Base-by-base conservation (phyloP, 2,888 invertebrate species). In the Uropetala carovei region DNA sequence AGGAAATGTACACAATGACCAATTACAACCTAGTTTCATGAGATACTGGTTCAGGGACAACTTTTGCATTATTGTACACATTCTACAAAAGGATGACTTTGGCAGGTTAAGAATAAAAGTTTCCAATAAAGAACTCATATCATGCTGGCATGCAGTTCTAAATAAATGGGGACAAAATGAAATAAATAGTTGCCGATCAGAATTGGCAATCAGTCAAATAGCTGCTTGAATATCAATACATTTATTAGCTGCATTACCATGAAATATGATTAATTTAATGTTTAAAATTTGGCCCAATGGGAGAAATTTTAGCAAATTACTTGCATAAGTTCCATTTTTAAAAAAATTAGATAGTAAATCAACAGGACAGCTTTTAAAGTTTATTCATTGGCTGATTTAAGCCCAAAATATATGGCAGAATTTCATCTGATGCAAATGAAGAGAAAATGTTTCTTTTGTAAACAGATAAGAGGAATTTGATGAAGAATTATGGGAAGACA, bases 401-500 rank as follows among this genome's bases (percentile, higher is more conserved):
- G 43, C 43, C 43, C 43, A 43, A 5, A 5, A 43, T 43, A 43
- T 5, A 43, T 43, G 43, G 43, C 43, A 43, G 5, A 43, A 43
- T 7, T 22, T 22, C n/a, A n/a, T 9, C 27, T 22, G 43, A 43
- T 43, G n/a, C 22, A 22, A 75, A 75, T 75, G 7, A 75, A 75
- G 3, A 22, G 27, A 75, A 75, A 27, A 13, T 22, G 27, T 75
- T 75, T 75, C 16, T 75, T 30, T 60, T 9, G n/a, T 43, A 30
- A 64, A 64, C 22, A 64, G 64, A 64, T 43, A 64, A 10, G 43
- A 64, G 60, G 16, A 59, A 9, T 59, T 30, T 16, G 60, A 30
- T 18, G 60, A 59, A 86, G 59, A 22, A 7, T 64, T 30, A 43
- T 60, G 89, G 89, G 89, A 89, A 89, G 89, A 89, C 89, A 58